A percentile compares a stretch with the other conserved stretches of the same genome.
phyloP scores from a whole-genome alignment of 2,888 invertebrate species.

The Drosophila helvetica region DNA sequence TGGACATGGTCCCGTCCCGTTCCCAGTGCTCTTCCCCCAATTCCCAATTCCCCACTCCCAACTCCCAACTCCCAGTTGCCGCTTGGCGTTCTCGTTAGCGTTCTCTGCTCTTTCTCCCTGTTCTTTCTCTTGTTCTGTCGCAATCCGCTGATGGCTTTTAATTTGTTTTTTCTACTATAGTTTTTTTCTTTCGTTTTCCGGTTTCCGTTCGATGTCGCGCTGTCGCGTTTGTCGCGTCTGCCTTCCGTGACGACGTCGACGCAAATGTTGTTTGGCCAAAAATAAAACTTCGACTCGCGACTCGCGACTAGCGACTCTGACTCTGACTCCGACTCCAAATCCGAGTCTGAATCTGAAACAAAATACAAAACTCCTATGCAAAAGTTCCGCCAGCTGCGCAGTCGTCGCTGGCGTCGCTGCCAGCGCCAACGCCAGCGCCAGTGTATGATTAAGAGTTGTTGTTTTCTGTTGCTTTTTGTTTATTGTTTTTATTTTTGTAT shows the following conservation, averaged over 20 bases:
- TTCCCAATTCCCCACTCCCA: slow-evolving; percentile 6
- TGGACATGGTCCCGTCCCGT: slow-evolving; percentile 26
- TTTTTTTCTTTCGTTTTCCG: slow-evolving; percentile 66
- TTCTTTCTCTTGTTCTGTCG: slow-evolving; percentile 25
- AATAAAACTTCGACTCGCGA: slow-evolving; percentile 56
- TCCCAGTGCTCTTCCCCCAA: not conserved
- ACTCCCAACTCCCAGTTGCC: not conserved
- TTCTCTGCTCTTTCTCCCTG: slow-evolving; percentile 18
- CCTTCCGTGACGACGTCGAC: slow-evolving; percentile 73
- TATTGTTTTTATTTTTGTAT: slow-evolving; percentile 32
- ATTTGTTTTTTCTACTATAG: slow-evolving; percentile 1
- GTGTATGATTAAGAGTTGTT: slow-evolving; percentile 42
- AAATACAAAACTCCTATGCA: slow-evolving; percentile 35
- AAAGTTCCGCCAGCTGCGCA: slow-evolving; percentile 44
- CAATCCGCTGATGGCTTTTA: slow-evolving; percentile 45
- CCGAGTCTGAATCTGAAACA: slow-evolving; percentile 24
- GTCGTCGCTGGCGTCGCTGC: slow-evolving; percentile 12
- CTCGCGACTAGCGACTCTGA: not conserved
- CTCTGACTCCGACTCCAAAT: slow-evolving; percentile 49
- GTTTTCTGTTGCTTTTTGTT: slow-evolving; percentile 31
- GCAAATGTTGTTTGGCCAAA: slow-evolving; percentile 80
- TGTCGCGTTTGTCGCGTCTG: slow-evolving; percentile 71
- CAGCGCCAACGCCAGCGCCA: slow-evolving; percentile 11
- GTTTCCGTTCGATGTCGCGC: slow-evolving; percentile 57
- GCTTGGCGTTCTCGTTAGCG: slow-evolving; percentile 2